phyloP scores from a whole-genome alignment of 2,797 vertebrate species.

The Fundulus diaphanus region DNA sequence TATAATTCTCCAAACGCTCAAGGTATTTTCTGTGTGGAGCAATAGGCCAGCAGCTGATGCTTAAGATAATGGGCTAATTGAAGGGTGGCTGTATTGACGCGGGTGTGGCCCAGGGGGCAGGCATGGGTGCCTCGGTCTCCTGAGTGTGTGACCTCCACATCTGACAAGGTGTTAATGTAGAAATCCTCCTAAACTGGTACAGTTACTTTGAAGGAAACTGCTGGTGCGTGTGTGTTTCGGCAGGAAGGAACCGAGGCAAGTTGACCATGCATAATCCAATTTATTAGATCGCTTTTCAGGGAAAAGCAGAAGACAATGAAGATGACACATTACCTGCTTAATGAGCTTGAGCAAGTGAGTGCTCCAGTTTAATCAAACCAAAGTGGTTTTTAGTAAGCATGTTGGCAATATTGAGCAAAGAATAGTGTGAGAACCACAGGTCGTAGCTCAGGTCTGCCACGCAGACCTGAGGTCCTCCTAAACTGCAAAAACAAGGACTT shows the following conservation, averaged over 20 bases:
- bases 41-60: constrained; percentile 65
- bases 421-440: not conserved
- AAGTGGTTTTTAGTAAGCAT: not conserved
- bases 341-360: not conserved
- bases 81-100: constrained; percentile 65
- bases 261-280: not conserved
- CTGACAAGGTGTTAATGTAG: constrained; percentile 30
- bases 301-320: constrained; percentile 4
- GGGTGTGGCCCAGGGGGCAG: constrained; percentile 82
- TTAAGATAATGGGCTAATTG: constrained; percentile 65
- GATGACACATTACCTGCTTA: constrained; percentile 2
- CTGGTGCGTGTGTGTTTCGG: not conserved
- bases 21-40: constrained; percentile 22
- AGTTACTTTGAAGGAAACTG: not conserved
- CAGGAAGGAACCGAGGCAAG: not conserved
- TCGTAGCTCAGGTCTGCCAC: not conserved
- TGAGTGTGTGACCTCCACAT: constrained; percentile 37
- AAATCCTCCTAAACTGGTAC: not conserved
- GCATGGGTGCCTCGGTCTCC: constrained; percentile 46
- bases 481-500: not conserved
- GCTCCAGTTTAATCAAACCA: not conserved
- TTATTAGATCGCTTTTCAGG: not conserved
- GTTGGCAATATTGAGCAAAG: not conserved
- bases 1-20: not conserved
- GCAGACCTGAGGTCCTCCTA: not conserved